Base-by-base conservation (phyloP, 2,113 vertebrate species). In the Trachemys scripta region DNA sequence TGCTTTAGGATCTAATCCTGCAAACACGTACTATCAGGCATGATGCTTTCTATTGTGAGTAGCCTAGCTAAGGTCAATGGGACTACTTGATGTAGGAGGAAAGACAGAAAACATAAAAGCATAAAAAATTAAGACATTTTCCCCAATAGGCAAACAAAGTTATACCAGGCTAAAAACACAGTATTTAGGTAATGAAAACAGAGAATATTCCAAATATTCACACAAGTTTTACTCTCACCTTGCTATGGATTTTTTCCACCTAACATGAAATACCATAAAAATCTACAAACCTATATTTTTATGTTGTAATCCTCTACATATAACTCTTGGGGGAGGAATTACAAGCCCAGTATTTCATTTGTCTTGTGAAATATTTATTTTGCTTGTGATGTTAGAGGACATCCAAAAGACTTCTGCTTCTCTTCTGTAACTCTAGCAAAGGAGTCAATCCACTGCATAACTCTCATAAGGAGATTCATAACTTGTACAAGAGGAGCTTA, bases 391-490 rank as follows among this genome's bases (percentile, higher is more conserved):
- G 45, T 91, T 80, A 95, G 88, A 86, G 65, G 49, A 16, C 56
- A 85, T 3, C 4, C 56, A 75, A 78, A 69, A 97, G 80, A 76
- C 75, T 42, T 10, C 0, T 38, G 22, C 87, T 91, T 95, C 81
- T 83, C 57, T 91, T 54, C 84, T 76, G 88, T 20, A 87, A 87
- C 65, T 47, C 12, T 50, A 88, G n/a, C 42, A 84, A 91, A 88
- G 56, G 38, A 25, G 56, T 94, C 91, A 90, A 92, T 80, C 87
- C 88, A 50, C 93, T 42, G 87, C 85, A 96, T 93, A 96, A 96
- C 89, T 96, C 88, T 98, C 96, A 97, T 98, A 98, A 94, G 96
- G 69, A 95, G 80, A 95, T 97, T 97, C 95, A 5, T 96, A 98
- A 97, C 92, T 97, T 95, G 95, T 62, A 94, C 19, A 86, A 95